phyloP scores from a whole-genome alignment of 2,797 vertebrate genomes.

The Dendrocincla tyrannina region DNA sequence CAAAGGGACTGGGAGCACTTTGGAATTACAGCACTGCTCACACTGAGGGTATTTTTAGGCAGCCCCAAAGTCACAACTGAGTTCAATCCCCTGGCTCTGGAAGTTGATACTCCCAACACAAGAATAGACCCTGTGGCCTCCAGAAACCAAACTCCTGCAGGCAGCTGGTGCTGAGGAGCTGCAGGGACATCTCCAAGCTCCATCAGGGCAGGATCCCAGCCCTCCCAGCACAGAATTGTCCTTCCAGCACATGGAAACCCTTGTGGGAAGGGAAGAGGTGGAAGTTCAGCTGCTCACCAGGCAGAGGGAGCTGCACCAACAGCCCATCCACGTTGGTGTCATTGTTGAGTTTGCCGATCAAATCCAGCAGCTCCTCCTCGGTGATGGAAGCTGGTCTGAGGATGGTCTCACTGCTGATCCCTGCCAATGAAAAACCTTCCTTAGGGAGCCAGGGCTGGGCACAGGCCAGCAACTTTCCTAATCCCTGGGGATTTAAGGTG shows the following conservation, averaged over 20 bases:
- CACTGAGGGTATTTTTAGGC: background rate
- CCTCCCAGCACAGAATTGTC: background rate
- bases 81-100: background rate
- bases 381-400: slow-evolving; percentile 85
- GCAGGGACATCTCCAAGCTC: background rate
- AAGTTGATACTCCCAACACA: background rate
- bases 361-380: slow-evolving; percentile 90
- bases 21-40: background rate
- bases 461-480: fast-evolving
- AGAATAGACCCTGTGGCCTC: background rate
- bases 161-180: background rate
- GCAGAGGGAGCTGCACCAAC: slow-evolving; percentile 93
- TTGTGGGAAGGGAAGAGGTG: fast-evolving
- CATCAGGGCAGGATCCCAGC: background rate
- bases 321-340: slow-evolving; percentile 89
- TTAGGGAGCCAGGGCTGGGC: background rate
- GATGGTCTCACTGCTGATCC: slow-evolving; percentile 94
- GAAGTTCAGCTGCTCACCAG: slow-evolving; percentile 75
- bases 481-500: fast-evolving
- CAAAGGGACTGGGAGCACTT: background rate
- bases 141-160: background rate
- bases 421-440: slow-evolving; percentile 39
- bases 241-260: background rate
- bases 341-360: slow-evolving; percentile 88
- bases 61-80: background rate